Conservation (phyloP, 1,140 invertebrate species). For the Zaprionus gabonicus region DNA sequence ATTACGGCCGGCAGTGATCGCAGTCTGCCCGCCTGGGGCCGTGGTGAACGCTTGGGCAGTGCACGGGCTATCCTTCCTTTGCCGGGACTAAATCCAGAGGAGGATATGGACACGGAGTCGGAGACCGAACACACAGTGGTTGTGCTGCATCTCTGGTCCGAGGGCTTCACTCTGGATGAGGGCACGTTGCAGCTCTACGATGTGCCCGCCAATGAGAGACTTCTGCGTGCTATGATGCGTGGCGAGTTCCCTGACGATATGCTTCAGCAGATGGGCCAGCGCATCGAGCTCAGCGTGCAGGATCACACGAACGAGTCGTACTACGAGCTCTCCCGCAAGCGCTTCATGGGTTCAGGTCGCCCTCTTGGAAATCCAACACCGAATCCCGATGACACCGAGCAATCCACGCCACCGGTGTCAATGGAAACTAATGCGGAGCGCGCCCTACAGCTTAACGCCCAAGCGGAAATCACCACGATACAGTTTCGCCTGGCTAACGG, state of each 20-base stretch:
- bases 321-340: slow-evolving; percentile 54
- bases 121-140: slow-evolving; percentile 56
- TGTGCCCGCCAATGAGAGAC: slow-evolving; percentile 57
- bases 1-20: slow-evolving; percentile 61
- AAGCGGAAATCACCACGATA: slow-evolving; percentile 36
- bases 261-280: slow-evolving; percentile 27
- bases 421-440: slow-evolving; percentile 15
- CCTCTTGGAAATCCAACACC: slow-evolving; percentile 28
- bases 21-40: slow-evolving; percentile 61
- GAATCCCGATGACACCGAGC: neutral
- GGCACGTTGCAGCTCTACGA: slow-evolving; percentile 51
- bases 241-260: slow-evolving; percentile 64
- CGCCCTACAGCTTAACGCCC: slow-evolving; percentile 30
- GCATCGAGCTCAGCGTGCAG: slow-evolving; percentile 55
- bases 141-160: slow-evolving; percentile 65
- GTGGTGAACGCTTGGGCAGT: slow-evolving; percentile 54
- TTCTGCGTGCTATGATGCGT: slow-evolving; percentile 57
- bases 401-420: neutral
- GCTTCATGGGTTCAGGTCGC: slow-evolving; percentile 60
- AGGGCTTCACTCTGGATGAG: slow-evolving; percentile 64
- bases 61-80: slow-evolving; percentile 65
- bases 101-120: slow-evolving; percentile 52
- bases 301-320: slow-evolving; percentile 63
- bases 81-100: neutral
- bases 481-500: slow-evolving; percentile 63